Conservation (phyloP, 2,888 invertebrate species). For the Latheticus oryzae region DNA sequence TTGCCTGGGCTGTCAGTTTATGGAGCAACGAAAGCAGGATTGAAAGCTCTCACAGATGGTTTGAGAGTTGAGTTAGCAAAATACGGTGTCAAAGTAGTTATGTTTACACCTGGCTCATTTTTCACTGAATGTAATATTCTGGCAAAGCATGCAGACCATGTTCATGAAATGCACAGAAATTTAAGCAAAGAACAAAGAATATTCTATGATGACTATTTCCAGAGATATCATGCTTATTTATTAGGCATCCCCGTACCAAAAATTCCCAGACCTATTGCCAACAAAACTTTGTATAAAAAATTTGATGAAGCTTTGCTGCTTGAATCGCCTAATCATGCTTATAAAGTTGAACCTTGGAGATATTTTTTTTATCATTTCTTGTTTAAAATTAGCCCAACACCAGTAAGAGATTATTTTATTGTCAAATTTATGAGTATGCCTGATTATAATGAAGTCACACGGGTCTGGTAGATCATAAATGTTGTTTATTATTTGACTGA, state of each 20-base stretch:
- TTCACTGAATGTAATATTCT: slow-evolving; percentile 76
- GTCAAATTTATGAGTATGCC: slow-evolving; percentile 76
- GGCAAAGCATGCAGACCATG: slow-evolving; percentile 71
- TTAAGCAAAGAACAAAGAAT: slow-evolving; percentile 73
- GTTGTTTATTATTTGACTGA: too few species aligned
- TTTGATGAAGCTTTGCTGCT: slow-evolving; percentile 75
- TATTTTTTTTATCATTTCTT: slow-evolving; percentile 76
- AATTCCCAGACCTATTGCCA: slow-evolving; percentile 69
- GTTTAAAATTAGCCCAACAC: slow-evolving; percentile 72
- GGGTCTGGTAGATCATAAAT: slow-evolving; percentile 14
- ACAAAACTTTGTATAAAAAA: slow-evolving; percentile 69
- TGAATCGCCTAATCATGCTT: slow-evolving; percentile 70
- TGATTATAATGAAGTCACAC: slow-evolving; percentile 52
- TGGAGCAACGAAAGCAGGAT: slow-evolving; percentile 84
- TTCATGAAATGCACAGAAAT: slow-evolving; percentile 73
- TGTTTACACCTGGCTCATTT: slow-evolving; percentile 85
- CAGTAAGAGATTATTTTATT: slow-evolving; percentile 71
- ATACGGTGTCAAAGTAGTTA: slow-evolving; percentile 78
- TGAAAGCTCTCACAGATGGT: slow-evolving; percentile 78
- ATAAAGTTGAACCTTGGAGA: slow-evolving; percentile 78
- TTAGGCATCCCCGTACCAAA: slow-evolving; percentile 61
- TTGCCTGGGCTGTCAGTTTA: slow-evolving; percentile 82
- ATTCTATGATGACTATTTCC: slow-evolving; percentile 77
- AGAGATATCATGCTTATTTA: slow-evolving; percentile 72
- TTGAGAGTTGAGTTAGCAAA: slow-evolving; percentile 79